Evolutionary conservation across 2,113 vertebrate genomes (phyloP), one percentile per base, ranked within the genome.

Genomic region (Siphamia tubifer): DNA sequence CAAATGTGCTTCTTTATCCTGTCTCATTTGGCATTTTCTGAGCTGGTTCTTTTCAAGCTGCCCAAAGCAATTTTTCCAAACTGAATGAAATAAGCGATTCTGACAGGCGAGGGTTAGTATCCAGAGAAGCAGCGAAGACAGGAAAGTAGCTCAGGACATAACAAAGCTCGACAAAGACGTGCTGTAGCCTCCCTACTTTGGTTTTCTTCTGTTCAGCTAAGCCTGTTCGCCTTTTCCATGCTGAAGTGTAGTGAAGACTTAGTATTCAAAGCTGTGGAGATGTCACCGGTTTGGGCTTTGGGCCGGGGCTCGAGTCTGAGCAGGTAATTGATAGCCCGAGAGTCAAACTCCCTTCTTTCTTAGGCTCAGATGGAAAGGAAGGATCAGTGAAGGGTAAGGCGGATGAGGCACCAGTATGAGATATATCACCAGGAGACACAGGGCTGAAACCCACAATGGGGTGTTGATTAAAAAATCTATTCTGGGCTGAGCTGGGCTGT

Each of bases 381-480:
- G 63, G 62, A 74, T 77, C 68, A 82, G 67, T 1, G 28, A 5
- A 6, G 34, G 42, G 51, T 55, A 49, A 34, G 56, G 70, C 2
- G 54, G 65, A 81, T 34, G 39, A 76, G 42, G 28, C 56, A 30
- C 5, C 13, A 24, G 42, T n/a, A 16, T 2, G 32, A 78, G 74
- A 77, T 78, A 65, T 51, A 81, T 81, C 70, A 60, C 56, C 34
- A 11, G 1, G 5, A 70, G 69, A 55, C 68, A 30, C 27, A 5
- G 21, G 20, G 52, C 43, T 53, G 30, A 53, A 62, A 47, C 51
- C 38, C 43, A 77, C 72, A 85, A 77, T 65, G 31, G 53, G 28
- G 31, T 43, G 74, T 57, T 83, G 74, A 85, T 85, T 73, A 79
- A 75, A 76, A 82, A 81, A 77, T 55, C 48, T 56, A 65, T 79